A percentile compares a stretch with the other conserved stretches of the same genome.
Evolutionary conservation across 2,888 invertebrate genomes (phyloP).

Genomic region (Tanytarsus gracilentus): DNA sequence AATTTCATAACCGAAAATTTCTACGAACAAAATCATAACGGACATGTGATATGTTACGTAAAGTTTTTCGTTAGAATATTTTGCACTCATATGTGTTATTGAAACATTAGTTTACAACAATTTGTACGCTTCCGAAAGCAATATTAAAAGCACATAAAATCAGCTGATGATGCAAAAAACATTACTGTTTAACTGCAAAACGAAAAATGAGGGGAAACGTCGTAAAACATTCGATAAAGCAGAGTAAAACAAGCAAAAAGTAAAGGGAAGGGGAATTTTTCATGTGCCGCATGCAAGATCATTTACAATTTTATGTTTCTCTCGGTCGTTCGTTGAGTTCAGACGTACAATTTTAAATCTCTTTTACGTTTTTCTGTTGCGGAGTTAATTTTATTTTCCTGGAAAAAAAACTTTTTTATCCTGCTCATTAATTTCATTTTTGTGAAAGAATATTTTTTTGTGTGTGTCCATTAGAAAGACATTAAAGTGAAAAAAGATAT

Average conservation of each 20-base stretch:
- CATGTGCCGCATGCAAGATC: conserved; percentile 6
- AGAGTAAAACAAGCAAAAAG: background rate
- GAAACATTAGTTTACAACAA: too few species aligned
- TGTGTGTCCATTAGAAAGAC: conserved; percentile 16
- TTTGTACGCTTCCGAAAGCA: too few species aligned
- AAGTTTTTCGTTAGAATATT: background rate
- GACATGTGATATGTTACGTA: background rate
- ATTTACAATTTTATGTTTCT: conserved; percentile 15
- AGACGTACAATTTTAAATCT: too few species aligned
- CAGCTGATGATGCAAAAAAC: background rate
- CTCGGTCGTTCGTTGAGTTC: conserved; percentile 24
- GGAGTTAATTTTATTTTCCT: conserved; percentile 6
- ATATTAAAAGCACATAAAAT: background rate
- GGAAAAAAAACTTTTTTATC: background rate
- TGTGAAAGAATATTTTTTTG: background rate
- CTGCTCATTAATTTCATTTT: conserved; percentile 1
- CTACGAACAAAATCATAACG: background rate
- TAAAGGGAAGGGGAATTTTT: background rate
- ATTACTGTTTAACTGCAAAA: background rate
- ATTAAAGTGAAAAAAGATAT: too few species aligned
- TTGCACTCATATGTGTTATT: too few species aligned
- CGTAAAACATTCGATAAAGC: conserved; percentile 8
- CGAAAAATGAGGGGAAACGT: background rate
- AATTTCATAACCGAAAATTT: background rate
- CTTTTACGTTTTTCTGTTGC: conserved; percentile 1